phyloP scores from a whole-genome alignment of 2,888 invertebrate species.

The Apotomis turbidana region DNA sequence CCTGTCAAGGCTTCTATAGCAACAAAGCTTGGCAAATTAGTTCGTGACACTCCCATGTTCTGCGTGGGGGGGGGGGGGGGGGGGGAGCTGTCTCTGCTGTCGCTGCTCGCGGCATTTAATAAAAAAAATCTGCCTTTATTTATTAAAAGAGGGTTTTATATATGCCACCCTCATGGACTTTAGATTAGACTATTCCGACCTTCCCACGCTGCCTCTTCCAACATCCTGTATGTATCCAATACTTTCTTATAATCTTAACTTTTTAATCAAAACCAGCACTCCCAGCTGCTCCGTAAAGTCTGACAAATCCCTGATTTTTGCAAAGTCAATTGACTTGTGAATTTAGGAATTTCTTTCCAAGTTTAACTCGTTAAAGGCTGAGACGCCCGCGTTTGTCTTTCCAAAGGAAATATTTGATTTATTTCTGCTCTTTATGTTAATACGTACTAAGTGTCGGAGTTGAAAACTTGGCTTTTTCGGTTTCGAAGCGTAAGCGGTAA shows the following conservation, averaged over 20 bases:
- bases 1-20: too few species aligned
- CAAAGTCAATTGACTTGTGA: slow-evolving; percentile 48
- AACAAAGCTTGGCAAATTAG: too few species aligned
- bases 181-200: too few species aligned
- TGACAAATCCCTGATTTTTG: slow-evolving; percentile 41
- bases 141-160: too few species aligned
- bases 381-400: slow-evolving; percentile 51
- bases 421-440: slow-evolving; percentile 49
- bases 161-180: too few species aligned
- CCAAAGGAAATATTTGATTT: slow-evolving; percentile 55
- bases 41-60: too few species aligned
- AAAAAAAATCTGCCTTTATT: too few species aligned
- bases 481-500: not conserved
- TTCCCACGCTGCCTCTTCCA: too few species aligned
- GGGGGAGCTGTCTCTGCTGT: too few species aligned
- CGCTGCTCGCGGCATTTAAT: too few species aligned
- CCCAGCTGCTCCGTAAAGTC: slow-evolving; percentile 17
- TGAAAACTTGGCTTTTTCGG: slow-evolving; percentile 25
- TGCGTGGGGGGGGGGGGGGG: too few species aligned
- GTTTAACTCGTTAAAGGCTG: slow-evolving; percentile 51
- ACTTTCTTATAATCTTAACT: slow-evolving; percentile 21
- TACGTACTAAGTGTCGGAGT: slow-evolving; percentile 43
- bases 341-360: slow-evolving; percentile 50
- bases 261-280: slow-evolving; percentile 17
- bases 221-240: not conserved